Conservation (phyloP, 2,797 vertebrate genomes). For the Cercopithecus hamlyni region DNA sequence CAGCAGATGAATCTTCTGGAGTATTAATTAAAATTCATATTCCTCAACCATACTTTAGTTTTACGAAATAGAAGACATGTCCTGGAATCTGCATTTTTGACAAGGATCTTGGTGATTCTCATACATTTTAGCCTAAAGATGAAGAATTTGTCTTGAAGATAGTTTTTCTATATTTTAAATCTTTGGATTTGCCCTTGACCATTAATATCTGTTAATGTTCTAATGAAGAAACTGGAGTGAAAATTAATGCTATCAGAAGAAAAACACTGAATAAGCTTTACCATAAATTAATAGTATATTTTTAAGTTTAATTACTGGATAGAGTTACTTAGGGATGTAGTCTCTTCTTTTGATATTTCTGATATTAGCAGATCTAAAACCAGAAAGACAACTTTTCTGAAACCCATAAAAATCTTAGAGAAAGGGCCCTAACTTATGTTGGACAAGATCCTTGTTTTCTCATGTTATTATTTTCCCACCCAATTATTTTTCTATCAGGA, state of each 20-base stretch:
- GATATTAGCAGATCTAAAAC: not conserved
- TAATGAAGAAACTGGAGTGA: not conserved
- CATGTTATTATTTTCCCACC: not conserved
- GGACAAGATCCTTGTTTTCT: not conserved
- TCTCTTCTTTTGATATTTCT: constrained; percentile 10
- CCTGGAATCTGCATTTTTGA: constrained; percentile 14
- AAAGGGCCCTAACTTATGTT: not conserved
- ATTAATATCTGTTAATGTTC: not conserved
- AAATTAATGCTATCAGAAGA: not conserved
- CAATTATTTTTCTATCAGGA: constrained; percentile 51
- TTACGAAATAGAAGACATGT: not conserved
- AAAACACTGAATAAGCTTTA: not conserved
- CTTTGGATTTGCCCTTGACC: not conserved
- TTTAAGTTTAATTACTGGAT: not conserved
- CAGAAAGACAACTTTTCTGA: constrained; percentile 25
- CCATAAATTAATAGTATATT: not conserved
- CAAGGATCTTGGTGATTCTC: not conserved
- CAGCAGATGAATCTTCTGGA: not conserved
- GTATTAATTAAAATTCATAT: constrained; percentile 10
- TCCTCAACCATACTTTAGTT: not conserved
- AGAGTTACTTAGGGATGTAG: not conserved
- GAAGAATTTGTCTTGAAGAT: not conserved
- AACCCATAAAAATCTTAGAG: not conserved
- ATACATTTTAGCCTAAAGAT: not conserved
- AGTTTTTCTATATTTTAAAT: constrained; percentile 6